Conservation (phyloP, 2,888 invertebrate species). For the Sturmia bella region DNA sequence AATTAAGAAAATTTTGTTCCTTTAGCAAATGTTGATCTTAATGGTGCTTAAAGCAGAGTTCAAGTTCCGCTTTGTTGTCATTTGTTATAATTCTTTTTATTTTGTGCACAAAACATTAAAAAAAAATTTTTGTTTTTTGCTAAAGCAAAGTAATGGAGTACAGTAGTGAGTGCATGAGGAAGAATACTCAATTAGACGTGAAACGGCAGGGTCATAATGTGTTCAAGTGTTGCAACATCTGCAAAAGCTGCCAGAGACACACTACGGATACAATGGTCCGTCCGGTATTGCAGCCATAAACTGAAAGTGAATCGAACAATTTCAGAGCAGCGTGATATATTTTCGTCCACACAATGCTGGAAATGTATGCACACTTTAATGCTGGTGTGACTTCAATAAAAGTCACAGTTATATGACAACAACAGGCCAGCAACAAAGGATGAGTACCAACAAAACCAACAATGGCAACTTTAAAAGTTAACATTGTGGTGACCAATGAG, state of each 20-base stretch:
- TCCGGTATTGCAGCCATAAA: background rate
- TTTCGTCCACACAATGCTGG: background rate
- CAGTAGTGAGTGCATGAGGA: conserved; percentile 25
- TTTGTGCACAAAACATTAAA: no score
- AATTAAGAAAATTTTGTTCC: no score
- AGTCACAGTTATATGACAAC: background rate
- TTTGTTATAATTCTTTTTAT: background rate
- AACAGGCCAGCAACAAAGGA: background rate
- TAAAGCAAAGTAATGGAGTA: conserved; percentile 16
- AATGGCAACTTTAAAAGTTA: background rate
- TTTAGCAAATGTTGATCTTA: no score
- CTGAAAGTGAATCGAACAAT: conserved; percentile 14
- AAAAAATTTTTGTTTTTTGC: background rate
- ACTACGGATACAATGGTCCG: background rate
- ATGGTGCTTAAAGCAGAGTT: no score
- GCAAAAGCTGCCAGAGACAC: conserved; percentile 15
- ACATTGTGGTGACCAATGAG: conserved; percentile 51
- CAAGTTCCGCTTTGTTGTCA: background rate
- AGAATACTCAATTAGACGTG: conserved; percentile 50
- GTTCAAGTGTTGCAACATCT: conserved; percentile 48
- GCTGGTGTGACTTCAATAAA: conserved; percentile 7
- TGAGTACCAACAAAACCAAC: background rate
- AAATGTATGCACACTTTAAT: conserved; percentile 20
- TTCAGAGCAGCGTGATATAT: background rate
- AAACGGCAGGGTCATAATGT: conserved; percentile 56